These are phyloP conservation scores for Magallana gigas DNA, from an alignment of 1,140 invertebrate species.

Conservation along the genomic window DNA sequence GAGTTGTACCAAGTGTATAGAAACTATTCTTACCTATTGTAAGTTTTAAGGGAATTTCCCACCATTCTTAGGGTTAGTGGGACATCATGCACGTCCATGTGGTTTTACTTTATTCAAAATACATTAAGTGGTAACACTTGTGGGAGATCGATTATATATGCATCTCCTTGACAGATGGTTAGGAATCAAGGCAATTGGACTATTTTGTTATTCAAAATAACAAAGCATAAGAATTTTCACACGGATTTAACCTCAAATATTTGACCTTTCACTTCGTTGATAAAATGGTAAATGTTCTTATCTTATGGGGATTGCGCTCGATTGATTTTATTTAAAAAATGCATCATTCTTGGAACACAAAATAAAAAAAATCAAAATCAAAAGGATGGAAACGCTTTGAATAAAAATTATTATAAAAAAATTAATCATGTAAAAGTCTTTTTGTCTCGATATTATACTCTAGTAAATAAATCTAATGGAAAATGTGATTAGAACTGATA, in stretches of 20 bases:
- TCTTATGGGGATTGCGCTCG: no score
- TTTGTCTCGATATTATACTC: no score
- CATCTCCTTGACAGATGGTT: constrained; percentile 1
- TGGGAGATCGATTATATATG: constrained; percentile 6
- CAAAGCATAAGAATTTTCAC: no score
- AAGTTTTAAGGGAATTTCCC: constrained; percentile 11
- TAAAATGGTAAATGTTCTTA: no score
- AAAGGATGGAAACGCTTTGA: no score
- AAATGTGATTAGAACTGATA: no score
- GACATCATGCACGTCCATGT: neutral
- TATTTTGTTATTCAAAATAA: constrained; percentile 4
- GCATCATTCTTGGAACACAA: no score
- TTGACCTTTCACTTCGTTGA: neutral
- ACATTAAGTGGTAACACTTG: neutral
- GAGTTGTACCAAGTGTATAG: neutral
- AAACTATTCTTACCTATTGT: neutral
- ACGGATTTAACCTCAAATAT: neutral
- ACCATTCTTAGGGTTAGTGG: neutral
- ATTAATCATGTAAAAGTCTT: no score
- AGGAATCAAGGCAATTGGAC: constrained; percentile 18
- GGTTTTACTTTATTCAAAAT: constrained; percentile 12
- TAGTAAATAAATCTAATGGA: no score
- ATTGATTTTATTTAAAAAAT: no score
- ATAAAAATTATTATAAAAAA: no score
- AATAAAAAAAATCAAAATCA: no score